Percentiles rank a stretch among this genome's conserved stretches.
Evolutionary conservation across 2,888 invertebrate genomes (phyloP).

Genomic region (Acrobasis consociella): DNA sequence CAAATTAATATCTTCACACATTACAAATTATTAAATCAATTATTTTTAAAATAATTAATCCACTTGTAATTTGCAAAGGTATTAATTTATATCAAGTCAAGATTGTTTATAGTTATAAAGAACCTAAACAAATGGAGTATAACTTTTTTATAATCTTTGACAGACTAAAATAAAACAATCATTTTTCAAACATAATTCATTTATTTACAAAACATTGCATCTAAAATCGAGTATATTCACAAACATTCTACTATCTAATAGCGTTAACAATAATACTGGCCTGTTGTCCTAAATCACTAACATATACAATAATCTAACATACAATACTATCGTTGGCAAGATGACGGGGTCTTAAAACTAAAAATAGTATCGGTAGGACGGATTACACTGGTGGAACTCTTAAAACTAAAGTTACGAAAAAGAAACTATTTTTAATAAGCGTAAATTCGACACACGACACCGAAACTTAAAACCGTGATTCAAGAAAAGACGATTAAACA

Average conservation of each 20-base stretch:
- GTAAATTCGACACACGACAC: slow-evolving; percentile 54
- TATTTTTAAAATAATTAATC: too few species aligned
- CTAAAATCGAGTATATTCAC: slow-evolving; percentile 52
- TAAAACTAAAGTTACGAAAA: slow-evolving; percentile 38
- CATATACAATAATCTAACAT: slow-evolving; percentile 33
- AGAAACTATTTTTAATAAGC: slow-evolving; percentile 47
- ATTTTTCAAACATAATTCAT: slow-evolving; percentile 54
- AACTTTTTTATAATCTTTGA: neutral
- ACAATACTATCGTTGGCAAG: slow-evolving; percentile 76
- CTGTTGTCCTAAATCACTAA: slow-evolving; percentile 29
- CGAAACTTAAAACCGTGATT: slow-evolving; percentile 51
- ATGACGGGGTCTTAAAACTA: slow-evolving; percentile 45
- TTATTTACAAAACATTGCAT: slow-evolving; percentile 62
- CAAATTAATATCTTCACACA: too few species aligned
- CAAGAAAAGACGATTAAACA: slow-evolving; percentile 37
- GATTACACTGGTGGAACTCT: slow-evolving; percentile 59
- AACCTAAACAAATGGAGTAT: too few species aligned
- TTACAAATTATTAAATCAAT: too few species aligned
- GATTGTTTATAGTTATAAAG: too few species aligned
- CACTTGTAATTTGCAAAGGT: too few species aligned
- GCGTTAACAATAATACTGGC: slow-evolving; percentile 44
- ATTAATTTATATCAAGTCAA: too few species aligned
- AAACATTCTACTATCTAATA: slow-evolving; percentile 45
- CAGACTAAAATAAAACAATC: slow-evolving; percentile 28
- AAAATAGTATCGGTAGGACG: slow-evolving; percentile 68